Conservation (phyloP, 1,140 invertebrate genomes). For the Pseudomyrmex sp. region DNA sequence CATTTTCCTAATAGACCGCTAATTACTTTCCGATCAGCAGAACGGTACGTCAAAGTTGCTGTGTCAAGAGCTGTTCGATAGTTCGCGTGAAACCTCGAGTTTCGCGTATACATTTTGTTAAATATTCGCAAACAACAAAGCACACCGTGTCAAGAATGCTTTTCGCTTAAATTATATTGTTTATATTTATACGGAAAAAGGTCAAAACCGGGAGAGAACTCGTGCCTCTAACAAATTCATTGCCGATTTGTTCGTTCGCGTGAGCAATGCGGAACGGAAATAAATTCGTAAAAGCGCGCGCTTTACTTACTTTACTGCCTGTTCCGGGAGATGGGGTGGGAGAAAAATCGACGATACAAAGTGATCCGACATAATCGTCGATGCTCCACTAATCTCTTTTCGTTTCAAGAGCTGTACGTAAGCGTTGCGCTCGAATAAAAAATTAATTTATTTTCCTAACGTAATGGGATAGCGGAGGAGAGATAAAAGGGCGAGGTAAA, state of each 20-base stretch:
- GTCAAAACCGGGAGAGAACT: not conserved
- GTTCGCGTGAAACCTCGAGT: conserved; percentile 30
- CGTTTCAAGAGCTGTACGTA: not conserved
- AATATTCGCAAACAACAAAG: conserved; percentile 37
- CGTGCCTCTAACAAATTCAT: conserved; percentile 35
- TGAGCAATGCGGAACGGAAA: conserved; percentile 36
- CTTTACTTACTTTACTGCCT: not conserved
- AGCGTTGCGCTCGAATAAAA: not conserved
- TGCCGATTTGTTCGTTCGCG: conserved; percentile 16
- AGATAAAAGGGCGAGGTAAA: not conserved
- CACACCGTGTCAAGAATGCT: not conserved
- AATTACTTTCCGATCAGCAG: conserved; percentile 66
- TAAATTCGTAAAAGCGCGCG: conserved; percentile 27
- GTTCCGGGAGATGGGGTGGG: conserved; percentile 2
- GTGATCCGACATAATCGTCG: not conserved
- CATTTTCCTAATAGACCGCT: conserved; percentile 34
- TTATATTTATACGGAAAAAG: conserved; percentile 13
- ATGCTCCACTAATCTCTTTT: conserved; percentile 10
- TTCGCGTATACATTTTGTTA: conserved; percentile 68
- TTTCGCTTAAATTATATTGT: conserved; percentile 31
- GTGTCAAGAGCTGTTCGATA: conserved; percentile 55
- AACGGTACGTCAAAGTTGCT: conserved; percentile 58
- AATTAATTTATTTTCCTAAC: not conserved
- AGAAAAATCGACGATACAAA: conserved; percentile 10
- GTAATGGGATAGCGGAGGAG: not conserved